Evolutionary conservation across 2,888 invertebrate species (phyloP).

Genomic region (Chesias legatella): DNA sequence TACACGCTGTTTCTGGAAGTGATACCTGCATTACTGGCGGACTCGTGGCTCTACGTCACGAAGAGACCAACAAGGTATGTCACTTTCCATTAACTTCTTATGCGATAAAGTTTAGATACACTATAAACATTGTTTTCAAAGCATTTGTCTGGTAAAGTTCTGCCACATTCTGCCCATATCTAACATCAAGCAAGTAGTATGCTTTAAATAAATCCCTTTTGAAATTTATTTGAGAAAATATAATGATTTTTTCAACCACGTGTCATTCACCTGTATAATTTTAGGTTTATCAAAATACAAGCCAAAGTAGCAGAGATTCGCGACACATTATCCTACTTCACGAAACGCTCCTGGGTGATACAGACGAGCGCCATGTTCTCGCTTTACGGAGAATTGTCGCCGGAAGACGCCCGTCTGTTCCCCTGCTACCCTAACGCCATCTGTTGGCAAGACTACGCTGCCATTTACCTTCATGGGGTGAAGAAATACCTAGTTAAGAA

Average conservation of each 20-base stretch:
- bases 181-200: too few relatives aligned
- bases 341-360: constrained; percentile 10
- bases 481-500: constrained; percentile 6
- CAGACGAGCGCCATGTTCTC: constrained; percentile 1
- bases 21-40: constrained; percentile 1
- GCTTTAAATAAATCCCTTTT: too few relatives aligned
- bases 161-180: too few relatives aligned
- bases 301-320: background rate
- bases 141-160: too few relatives aligned
- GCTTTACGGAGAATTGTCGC: constrained; percentile 7
- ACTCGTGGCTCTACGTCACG: background rate
- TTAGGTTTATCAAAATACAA: constrained; percentile 10
- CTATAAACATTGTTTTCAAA: too few relatives aligned
- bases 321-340: constrained; percentile 4
- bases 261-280: background rate
- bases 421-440: constrained; percentile 15
- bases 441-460: constrained; percentile 10
- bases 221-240: too few relatives aligned
- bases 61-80: background rate
- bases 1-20: background rate
- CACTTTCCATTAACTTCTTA: too few relatives aligned
- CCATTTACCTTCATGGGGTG: constrained; percentile 7
- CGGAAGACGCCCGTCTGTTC: constrained; percentile 10
- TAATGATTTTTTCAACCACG: background rate
- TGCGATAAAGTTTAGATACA: too few relatives aligned